Evolutionary conservation across 1,140 invertebrate species (phyloP), one percentile per base, ranked within the genome.

Genomic region (Neoseiulus cucumeris): DNA sequence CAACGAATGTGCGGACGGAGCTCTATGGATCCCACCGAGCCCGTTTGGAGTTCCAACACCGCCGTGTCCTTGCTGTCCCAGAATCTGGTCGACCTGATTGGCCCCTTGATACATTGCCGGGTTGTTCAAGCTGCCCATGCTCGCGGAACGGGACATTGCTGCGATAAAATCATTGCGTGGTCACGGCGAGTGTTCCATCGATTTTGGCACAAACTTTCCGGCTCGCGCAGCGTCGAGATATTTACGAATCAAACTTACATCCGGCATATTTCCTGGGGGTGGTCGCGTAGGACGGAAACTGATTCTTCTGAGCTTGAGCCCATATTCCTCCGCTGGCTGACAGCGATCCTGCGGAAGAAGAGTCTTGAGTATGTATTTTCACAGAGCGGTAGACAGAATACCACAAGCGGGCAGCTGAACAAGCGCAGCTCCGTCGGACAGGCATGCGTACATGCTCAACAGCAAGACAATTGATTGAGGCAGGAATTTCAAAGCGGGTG

Each of bases 191-290:
- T 5, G 4, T 47, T 47, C 28, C 5, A 28, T 47, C 45, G 45
- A 44, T 44, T 44, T 44, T 44, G 28, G 14, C 4, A 14, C 45
- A 47, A 47, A 9, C 14, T 47, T 22, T 20, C 18, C 4, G 5
- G 45, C 12, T 44, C 42, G 12, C 12, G 7, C 45, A 47, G 45
- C 45, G 28, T 12, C 14, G 22, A 25, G 5, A 29, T 14, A 59
- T 14, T 33, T 33, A 14, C 6, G 51, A 59, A 25, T 59, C 14
- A 33, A 25, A 59, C 51, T 20, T 59, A 59, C 51, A 59, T 25
- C 51, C 51, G 25, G 25, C 51, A 59, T 59, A 59, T 59, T 59
- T 59, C 33, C 51, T 59, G 25, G 51, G 51, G 17, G 51, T 59
- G 25, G 51, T 59, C 14, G 51, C 51, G 51, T 59, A 59, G 25